phyloP scores from a whole-genome alignment of 2,797 vertebrate species.

The Okamejei kenojei region DNA sequence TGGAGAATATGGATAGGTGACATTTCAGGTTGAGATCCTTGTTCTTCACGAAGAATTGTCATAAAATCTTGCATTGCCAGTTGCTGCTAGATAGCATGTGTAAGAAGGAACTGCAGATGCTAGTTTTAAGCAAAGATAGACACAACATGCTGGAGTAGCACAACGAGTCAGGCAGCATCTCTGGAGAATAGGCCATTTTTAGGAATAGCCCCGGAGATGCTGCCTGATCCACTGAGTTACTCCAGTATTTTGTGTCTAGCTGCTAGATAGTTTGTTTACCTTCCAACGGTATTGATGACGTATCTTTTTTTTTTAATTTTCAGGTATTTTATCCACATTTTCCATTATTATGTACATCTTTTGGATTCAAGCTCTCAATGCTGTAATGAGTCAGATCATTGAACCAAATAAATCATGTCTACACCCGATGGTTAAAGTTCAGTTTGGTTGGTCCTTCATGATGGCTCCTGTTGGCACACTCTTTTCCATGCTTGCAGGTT shows the following conservation, averaged over 20 bases:
- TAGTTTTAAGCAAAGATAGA: too few species aligned
- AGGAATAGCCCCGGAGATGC: too few species aligned
- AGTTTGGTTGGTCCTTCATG: constrained; percentile 26
- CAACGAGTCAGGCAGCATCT: too few species aligned
- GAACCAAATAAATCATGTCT: neutral
- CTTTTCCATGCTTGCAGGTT: constrained; percentile 4
- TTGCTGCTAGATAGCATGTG: neutral
- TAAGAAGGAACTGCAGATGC: too few species aligned
- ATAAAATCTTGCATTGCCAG: neutral
- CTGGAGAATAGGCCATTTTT: too few species aligned
- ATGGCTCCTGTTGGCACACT: neutral
- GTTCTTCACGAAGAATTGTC: too few species aligned
- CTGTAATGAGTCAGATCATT: neutral
- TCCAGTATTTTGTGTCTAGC: too few species aligned
- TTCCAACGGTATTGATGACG: neutral
- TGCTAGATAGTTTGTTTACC: neutral
- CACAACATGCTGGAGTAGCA: too few species aligned
- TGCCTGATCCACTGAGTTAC: too few species aligned
- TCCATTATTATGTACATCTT: constrained; percentile 25
- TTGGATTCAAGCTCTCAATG: constrained; percentile 29
- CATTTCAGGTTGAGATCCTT: too few species aligned
- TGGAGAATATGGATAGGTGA: too few species aligned
- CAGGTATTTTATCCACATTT: constrained; percentile 29
- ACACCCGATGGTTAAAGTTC: constrained; percentile 2
- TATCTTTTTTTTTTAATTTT: neutral